Percentiles rank a stretch among this genome's conserved stretches.
Conservation (phyloP, 2,888 invertebrate species). For the Alloscopus bannaensis region DNA sequence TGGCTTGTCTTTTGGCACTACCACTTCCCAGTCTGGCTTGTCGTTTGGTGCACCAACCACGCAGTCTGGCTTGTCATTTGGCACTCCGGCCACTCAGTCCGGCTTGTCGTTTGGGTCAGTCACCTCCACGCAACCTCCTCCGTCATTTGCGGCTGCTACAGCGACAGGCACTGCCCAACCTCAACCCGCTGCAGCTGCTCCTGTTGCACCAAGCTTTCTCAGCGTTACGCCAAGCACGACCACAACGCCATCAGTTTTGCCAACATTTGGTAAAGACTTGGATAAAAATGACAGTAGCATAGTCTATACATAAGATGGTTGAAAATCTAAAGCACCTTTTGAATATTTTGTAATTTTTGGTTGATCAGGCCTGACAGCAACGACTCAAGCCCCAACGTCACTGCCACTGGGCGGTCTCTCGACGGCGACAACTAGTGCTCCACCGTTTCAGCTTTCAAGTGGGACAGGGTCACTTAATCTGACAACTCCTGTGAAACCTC, state of each 20-base stretch:
- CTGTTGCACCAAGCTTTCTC: conserved; percentile 47
- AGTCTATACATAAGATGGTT: conserved; percentile 48
- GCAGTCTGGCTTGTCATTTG: background rate
- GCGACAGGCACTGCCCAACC: too few species aligned
- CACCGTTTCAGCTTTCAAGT: conserved; percentile 48
- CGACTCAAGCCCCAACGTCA: conserved; percentile 66
- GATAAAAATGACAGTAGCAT: too few species aligned
- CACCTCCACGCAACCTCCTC: too few species aligned
- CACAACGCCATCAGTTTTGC: too few species aligned
- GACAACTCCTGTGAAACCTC: conserved; percentile 70
- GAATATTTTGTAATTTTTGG: too few species aligned
- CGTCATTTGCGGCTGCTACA: too few species aligned
- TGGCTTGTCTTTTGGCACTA: background rate
- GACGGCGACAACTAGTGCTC: conserved; percentile 17
- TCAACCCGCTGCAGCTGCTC: conserved; percentile 2
- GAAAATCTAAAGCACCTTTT: too few species aligned
- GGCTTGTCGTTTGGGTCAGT: background rate
- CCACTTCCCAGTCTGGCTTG: background rate
- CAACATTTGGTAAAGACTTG: too few species aligned
- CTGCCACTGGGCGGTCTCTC: conserved; percentile 6
- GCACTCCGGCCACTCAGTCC: background rate
- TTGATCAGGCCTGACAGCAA: too few species aligned
- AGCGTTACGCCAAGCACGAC: too few species aligned
- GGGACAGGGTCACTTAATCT: background rate
- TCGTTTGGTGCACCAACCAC: background rate